Conservation (phyloP, 2,797 vertebrate genomes). For the Sebastes baramenuke region DNA sequence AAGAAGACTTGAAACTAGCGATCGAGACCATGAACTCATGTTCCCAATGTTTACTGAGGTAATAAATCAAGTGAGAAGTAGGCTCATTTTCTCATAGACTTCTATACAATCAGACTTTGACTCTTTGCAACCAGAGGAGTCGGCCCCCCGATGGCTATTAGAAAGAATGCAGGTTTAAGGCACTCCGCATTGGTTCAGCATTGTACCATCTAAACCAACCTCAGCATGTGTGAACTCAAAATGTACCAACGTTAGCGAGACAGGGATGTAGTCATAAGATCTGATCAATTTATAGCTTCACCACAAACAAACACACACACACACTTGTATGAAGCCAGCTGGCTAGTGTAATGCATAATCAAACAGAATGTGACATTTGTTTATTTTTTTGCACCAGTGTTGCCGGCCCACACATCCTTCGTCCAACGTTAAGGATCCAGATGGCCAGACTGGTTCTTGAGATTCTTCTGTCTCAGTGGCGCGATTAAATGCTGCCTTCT, state of each 20-base stretch:
- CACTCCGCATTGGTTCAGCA: no score
- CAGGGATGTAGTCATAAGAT: not conserved
- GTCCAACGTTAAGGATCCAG: constrained; percentile 24
- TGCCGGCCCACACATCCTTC: constrained; percentile 8
- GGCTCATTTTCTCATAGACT: accelerated
- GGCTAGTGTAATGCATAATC: constrained; percentile 22
- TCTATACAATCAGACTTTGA: no score
- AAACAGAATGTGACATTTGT: constrained; percentile 38
- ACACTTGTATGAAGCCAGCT: constrained; percentile 1
- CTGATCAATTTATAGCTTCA: constrained; percentile 4
- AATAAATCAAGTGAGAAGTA: no score
- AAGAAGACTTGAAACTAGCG: no score
- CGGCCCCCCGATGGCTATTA: no score
- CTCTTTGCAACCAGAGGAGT: no score
- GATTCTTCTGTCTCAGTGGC: constrained; percentile 6
- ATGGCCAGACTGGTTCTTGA: constrained; percentile 35
- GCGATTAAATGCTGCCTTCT: not conserved
- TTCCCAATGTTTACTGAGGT: no score
- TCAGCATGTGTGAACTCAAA: not conserved
- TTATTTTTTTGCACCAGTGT: constrained; percentile 6
- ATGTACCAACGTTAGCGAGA: not conserved
- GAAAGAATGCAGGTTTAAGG: no score
- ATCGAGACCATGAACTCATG: no score
- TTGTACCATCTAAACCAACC: not conserved
- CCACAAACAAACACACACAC: not conserved